These are phyloP conservation scores for Oenanthe melanoleuca DNA, from an alignment of 2,113 vertebrate species.

Conservation along the genomic window DNA sequence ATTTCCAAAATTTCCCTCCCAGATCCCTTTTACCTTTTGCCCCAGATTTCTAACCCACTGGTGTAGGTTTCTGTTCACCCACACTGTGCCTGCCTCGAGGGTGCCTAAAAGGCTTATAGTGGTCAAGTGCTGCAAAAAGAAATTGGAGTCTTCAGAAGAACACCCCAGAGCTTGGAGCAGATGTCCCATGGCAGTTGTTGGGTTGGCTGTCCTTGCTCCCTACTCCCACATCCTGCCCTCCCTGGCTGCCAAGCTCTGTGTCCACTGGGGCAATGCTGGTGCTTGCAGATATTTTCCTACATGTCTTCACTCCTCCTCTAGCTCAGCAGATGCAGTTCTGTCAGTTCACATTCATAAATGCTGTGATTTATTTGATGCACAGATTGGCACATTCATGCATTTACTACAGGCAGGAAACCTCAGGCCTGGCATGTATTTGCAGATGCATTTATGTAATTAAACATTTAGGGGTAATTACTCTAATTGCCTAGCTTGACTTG, in stretches of 20 bases:
- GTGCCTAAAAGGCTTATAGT: background rate
- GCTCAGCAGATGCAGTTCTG: background rate
- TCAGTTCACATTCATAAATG: background rate
- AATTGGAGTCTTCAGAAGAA: background rate
- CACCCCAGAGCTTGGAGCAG: background rate
- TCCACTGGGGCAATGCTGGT: rapidly evolving
- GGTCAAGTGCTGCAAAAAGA: background rate
- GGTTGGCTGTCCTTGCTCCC: background rate
- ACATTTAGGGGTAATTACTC: slow-evolving; percentile 10
- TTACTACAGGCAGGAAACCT: background rate
- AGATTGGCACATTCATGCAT: background rate
- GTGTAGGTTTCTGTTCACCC: background rate
- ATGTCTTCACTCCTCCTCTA: background rate
- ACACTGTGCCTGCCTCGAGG: background rate
- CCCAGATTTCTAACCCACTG: background rate
- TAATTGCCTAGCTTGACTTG: slow-evolving; percentile 5
- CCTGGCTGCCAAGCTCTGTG: background rate
- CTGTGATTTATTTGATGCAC: background rate
- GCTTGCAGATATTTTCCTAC: background rate
- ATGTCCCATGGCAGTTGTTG: background rate
- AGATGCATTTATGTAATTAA: slow-evolving; percentile 1
- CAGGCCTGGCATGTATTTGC: background rate
- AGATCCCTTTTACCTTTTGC: background rate
- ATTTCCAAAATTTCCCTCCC: background rate
- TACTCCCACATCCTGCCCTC: rapidly evolving